Evolutionary conservation across 2,888 invertebrate genomes (phyloP).

Genomic region (Polyommatus iphigenia): DNA sequence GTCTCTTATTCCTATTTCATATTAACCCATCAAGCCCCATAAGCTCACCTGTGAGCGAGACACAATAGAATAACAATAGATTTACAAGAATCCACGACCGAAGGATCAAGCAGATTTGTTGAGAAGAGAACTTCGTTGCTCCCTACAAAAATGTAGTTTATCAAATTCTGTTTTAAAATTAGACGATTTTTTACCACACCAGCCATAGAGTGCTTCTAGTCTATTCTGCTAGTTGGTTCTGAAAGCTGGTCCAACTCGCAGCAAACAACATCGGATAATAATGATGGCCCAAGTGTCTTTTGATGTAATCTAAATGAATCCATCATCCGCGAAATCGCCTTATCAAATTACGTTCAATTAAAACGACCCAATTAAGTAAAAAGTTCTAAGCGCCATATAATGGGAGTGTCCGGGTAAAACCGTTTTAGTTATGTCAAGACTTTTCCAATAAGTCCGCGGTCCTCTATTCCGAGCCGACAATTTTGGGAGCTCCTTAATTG

Average conservation of each 20-base stretch:
- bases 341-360: slow-evolving; percentile 17
- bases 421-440: slow-evolving; percentile 29
- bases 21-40: no score
- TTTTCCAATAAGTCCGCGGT: slow-evolving; percentile 28
- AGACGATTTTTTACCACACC: no score
- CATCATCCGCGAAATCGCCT: slow-evolving; percentile 12
- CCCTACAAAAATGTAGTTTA: no score
- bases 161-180: no score
- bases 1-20: no score
- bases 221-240: not conserved
- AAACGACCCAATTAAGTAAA: slow-evolving; percentile 1
- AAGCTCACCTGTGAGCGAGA: no score
- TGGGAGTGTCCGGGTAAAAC: slow-evolving; percentile 22
- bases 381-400: slow-evolving; percentile 19
- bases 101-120: no score
- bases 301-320: slow-evolving; percentile 4
- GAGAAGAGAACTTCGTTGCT: no score
- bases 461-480: slow-evolving; percentile 18
- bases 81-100: no score
- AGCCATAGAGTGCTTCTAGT: no score
- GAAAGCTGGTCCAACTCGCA: not conserved
- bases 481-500: slow-evolving; percentile 26
- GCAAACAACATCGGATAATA: not conserved
- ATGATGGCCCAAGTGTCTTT: not conserved
- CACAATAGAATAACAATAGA: no score